Percentiles rank a stretch among this genome's conserved stretches.
Conservation (phyloP, 2,113 vertebrate genomes). For the Sinocyclocheilus anshuiensis region DNA sequence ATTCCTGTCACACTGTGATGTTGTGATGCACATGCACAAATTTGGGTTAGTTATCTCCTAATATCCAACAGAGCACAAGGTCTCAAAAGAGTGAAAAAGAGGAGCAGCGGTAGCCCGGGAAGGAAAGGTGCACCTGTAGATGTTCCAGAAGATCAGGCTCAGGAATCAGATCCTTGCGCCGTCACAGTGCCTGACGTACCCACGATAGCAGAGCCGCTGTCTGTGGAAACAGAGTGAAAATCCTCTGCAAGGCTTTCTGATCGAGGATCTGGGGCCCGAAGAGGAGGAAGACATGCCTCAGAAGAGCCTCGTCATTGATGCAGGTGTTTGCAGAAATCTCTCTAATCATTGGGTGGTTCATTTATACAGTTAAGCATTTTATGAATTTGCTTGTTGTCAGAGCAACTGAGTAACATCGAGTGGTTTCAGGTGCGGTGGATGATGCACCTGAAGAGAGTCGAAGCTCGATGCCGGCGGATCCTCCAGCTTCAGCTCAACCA, state of each 20-base stretch:
- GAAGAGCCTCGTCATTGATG: conserved; percentile 49
- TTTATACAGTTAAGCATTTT: neutral
- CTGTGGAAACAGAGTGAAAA: conserved; percentile 41
- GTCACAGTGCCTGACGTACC: neutral
- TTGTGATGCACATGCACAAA: neutral
- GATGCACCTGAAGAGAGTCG: conserved; percentile 61
- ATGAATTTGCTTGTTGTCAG: neutral
- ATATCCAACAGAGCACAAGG: conserved; percentile 68
- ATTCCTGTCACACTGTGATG: neutral
- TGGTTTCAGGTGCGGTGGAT: conserved; percentile 54
- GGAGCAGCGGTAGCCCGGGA: conserved; percentile 60
- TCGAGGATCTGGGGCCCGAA: conserved; percentile 74
- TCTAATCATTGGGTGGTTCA: neutral
- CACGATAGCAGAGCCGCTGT: conserved; percentile 45
- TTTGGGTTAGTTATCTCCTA: neutral
- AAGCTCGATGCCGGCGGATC: conserved; percentile 54
- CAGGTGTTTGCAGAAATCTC: conserved; percentile 49
- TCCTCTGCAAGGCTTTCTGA: conserved; percentile 57
- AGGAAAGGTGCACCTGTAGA: conserved; percentile 60
- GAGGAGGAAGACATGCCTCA: conserved; percentile 65
- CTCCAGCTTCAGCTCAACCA: conserved; percentile 53
- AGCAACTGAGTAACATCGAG: neutral
- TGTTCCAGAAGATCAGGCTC: conserved; percentile 29
- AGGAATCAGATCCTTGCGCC: conserved; percentile 32
- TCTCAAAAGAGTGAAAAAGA: conserved; percentile 65